Evolutionary conservation across 2,797 vertebrate species (phyloP).

Genomic region (Squalus acanthias): DNA sequence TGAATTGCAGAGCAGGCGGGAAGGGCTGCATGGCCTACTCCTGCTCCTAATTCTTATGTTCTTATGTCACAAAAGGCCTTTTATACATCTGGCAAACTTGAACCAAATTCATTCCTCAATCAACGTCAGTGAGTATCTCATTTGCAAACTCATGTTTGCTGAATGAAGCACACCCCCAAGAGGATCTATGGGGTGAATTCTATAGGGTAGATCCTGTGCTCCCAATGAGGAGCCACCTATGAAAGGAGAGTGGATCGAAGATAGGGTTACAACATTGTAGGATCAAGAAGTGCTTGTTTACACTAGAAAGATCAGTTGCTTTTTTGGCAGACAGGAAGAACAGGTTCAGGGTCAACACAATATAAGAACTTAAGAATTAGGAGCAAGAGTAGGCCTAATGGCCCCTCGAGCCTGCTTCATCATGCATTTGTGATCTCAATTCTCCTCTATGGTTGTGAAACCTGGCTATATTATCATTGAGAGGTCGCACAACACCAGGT

Average conservation of each 20-base stretch:
- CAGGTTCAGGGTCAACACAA: neutral
- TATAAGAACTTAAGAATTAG: too few species aligned
- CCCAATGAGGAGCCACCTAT: neutral
- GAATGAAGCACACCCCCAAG: neutral
- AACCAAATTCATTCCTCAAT: neutral
- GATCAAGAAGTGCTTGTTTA: neutral
- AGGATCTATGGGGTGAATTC: neutral
- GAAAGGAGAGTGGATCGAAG: neutral
- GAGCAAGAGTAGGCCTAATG: too few species aligned
- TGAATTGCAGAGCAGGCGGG: too few species aligned
- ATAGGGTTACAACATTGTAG: neutral
- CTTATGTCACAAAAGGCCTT: neutral
- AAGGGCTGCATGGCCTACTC: too few species aligned
- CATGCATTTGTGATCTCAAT: neutral
- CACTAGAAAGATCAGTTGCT: neutral
- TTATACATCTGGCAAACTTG: too few species aligned
- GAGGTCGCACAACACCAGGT: too few species aligned
- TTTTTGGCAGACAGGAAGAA: neutral
- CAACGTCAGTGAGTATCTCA: neutral
- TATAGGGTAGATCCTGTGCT: neutral
- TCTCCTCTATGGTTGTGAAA: neutral
- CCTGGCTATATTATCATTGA: too few species aligned
- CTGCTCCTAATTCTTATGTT: too few species aligned
- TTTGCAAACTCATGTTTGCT: neutral
- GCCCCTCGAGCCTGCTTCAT: too few species aligned